A percentile compares a stretch with the other conserved stretches of the same genome.
These are phyloP conservation scores for Rhynchotus rufescens DNA, from an alignment of 2,797 vertebrate species.

Conservation along the genomic window DNA sequence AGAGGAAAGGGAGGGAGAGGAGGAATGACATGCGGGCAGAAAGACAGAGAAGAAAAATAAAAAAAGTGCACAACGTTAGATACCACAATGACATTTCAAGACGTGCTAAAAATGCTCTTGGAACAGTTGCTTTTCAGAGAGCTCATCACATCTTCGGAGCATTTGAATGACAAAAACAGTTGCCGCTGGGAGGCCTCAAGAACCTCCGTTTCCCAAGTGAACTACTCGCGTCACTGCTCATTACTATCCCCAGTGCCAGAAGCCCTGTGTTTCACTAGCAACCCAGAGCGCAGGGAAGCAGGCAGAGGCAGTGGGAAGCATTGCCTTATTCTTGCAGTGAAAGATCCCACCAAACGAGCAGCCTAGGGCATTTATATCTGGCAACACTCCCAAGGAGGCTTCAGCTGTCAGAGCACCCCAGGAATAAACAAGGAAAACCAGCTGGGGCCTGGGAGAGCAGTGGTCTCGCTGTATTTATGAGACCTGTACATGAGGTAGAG, in stretches of 20 bases:
- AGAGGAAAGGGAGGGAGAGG: constrained; percentile 67
- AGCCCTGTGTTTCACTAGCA: constrained; percentile 41
- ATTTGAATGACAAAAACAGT: constrained; percentile 50
- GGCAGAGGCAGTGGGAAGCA: constrained; percentile 63
- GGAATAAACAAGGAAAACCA: constrained; percentile 42
- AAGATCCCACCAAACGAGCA: constrained; percentile 31
- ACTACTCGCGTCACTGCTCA: constrained; percentile 34
- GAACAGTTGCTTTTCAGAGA: constrained; percentile 63
- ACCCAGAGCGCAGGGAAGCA: constrained; percentile 70
- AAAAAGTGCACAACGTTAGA: constrained; percentile 94
- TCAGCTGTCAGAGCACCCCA: constrained; percentile 45
- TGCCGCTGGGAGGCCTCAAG: constrained; percentile 59
- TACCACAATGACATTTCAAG: constrained; percentile 76
- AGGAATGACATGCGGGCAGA: constrained; percentile 71
- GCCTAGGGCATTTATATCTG: constrained; percentile 31
- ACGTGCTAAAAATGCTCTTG: constrained; percentile 77
- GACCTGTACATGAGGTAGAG: constrained; percentile 6
- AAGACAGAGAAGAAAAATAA: constrained; percentile 83
- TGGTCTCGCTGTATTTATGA: neutral
- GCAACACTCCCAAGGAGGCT: constrained; percentile 43
- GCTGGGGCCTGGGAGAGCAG: constrained; percentile 58
- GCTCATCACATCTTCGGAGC: constrained; percentile 48
- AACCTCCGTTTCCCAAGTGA: constrained; percentile 35
- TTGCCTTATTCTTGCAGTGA: constrained; percentile 21
- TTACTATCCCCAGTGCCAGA: constrained; percentile 38